A percentile compares a stretch with the other conserved stretches of the same genome.
phyloP scores from a whole-genome alignment of 1,140 invertebrate genomes.

The Drosophila ambigua region DNA sequence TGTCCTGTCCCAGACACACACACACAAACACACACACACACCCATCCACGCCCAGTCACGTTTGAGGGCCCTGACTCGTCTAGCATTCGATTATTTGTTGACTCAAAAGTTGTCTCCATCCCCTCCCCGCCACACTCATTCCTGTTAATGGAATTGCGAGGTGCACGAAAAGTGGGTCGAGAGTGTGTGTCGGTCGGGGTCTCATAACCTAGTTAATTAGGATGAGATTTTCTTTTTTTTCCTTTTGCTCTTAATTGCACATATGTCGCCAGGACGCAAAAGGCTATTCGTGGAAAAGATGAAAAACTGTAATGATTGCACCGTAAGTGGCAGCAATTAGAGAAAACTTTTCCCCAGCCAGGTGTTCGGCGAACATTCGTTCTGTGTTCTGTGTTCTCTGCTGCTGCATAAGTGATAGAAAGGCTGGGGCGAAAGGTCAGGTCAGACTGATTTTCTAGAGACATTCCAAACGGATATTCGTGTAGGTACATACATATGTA shows the following conservation, averaged over 20 bases:
- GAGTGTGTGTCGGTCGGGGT: conserved; percentile 18
- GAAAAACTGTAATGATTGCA: conserved; percentile 65
- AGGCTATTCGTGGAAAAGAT: background rate
- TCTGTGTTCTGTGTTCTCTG: background rate
- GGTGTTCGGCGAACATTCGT: conserved; percentile 6
- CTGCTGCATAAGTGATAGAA: no score
- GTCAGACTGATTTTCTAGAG: no score
- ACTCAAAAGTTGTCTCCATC: conserved; percentile 32
- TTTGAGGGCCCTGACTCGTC: conserved; percentile 47
- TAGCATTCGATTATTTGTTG: conserved; percentile 54
- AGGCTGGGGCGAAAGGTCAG: no score
- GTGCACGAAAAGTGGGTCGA: conserved; percentile 56
- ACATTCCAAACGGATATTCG: no score
- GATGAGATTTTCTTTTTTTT: conserved; percentile 14
- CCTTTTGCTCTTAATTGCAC: conserved; percentile 32
- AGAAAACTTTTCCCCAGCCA: conserved; percentile 43
- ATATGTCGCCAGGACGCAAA: conserved; percentile 18
- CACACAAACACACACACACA: no score
- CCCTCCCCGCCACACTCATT: background rate
- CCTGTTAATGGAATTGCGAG: conserved; percentile 46
- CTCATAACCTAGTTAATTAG: conserved; percentile 62
- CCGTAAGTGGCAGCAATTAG: conserved; percentile 69
- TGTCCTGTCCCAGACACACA: no score
- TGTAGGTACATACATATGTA: no score
- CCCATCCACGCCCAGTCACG: conserved; percentile 34